phyloP scores from a whole-genome alignment of 2,888 invertebrate species.

The Exephanes ischioxanthus region DNA sequence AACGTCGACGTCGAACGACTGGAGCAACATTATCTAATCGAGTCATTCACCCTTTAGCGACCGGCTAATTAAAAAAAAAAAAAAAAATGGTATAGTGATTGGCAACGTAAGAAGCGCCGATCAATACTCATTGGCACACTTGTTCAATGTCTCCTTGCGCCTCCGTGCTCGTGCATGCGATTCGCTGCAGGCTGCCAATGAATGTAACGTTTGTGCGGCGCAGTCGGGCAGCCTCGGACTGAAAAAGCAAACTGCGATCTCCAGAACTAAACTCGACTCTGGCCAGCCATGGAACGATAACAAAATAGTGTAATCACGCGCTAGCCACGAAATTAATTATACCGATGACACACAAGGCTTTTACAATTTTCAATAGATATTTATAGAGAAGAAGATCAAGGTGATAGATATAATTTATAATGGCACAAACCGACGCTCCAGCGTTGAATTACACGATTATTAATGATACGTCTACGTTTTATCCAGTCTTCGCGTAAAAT shows the following conservation, averaged over 20 bases:
- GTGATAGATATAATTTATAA: slow-evolving; percentile 23
- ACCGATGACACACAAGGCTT: slow-evolving; percentile 13
- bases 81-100: neutral
- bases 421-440: slow-evolving; percentile 1
- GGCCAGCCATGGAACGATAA: neutral
- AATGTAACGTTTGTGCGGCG: slow-evolving; percentile 9
- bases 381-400: slow-evolving; percentile 20
- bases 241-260: slow-evolving; percentile 11
- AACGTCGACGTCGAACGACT: neutral
- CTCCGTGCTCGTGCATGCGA: neutral
- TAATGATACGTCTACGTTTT: slow-evolving; percentile 17
- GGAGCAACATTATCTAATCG: slow-evolving; percentile 26
- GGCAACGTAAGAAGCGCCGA: slow-evolving; percentile 5
- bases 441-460: slow-evolving; percentile 24
- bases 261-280: slow-evolving; percentile 23
- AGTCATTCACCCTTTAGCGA: slow-evolving; percentile 5
- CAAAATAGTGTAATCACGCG: slow-evolving; percentile 24
- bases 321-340: neutral
- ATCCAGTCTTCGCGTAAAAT: slow-evolving; percentile 33
- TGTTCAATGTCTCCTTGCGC: neutral
- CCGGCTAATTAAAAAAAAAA: neutral
- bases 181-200: slow-evolving; percentile 10
- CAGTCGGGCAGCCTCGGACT: slow-evolving; percentile 15
- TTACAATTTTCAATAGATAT: slow-evolving; percentile 16
- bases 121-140: neutral